Evolutionary conservation across 2,113 vertebrate genomes (phyloP).

Genomic region (Elephantulus edwardii): DNA sequence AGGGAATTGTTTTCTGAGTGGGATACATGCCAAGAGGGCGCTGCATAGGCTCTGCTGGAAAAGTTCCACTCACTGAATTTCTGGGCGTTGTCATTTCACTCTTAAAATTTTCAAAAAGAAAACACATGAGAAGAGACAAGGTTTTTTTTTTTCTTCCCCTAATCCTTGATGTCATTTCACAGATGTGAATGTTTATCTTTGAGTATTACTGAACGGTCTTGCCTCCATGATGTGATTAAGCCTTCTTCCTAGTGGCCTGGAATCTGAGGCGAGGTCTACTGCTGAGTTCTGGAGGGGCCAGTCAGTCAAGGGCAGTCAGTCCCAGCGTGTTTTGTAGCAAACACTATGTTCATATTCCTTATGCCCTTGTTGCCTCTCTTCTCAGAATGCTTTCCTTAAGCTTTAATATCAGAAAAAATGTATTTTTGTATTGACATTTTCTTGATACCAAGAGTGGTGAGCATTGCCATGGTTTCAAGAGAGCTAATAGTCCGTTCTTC

Average conservation of each 20-base stretch:
- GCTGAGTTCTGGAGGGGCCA: neutral
- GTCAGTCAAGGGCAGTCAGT: neutral
- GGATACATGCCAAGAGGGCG: neutral
- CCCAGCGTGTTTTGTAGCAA: neutral
- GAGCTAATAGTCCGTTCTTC: neutral
- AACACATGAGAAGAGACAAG: neutral
- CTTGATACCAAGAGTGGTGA: neutral
- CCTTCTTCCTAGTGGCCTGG: neutral
- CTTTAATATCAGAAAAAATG: neutral
- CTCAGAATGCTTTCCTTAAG: neutral
- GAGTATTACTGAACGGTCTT: no score
- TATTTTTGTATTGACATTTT: neutral
- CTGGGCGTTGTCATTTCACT: conserved; percentile 65
- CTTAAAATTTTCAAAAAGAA: conserved; percentile 42
- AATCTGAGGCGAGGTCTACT: neutral
- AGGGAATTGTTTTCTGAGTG: neutral
- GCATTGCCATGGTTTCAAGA: neutral
- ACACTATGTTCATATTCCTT: rapidly evolving
- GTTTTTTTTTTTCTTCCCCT: no score
- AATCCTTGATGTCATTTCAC: neutral
- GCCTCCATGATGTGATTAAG: neutral
- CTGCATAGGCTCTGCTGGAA: conserved; percentile 42
- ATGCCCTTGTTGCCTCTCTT: neutral
- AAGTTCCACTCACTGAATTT: conserved; percentile 53
- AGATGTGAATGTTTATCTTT: neutral